Evolutionary conservation across 2,888 invertebrate species (phyloP).

Genomic region (Pseudanteris insignis): DNA sequence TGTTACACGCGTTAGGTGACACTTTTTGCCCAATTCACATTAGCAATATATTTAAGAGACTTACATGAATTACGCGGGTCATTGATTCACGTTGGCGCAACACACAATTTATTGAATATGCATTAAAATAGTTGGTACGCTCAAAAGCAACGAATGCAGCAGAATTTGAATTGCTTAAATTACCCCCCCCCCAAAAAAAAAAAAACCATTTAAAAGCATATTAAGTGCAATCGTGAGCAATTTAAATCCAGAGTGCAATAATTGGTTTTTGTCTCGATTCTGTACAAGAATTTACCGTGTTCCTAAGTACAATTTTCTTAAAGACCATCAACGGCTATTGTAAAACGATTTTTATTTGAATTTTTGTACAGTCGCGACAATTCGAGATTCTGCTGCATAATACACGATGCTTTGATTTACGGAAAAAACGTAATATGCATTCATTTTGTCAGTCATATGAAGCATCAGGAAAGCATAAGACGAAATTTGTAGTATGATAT

Average conservation of each 20-base stretch:
- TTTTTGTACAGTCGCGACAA: background rate
- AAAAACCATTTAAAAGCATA: background rate
- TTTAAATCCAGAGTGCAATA: constrained; percentile 17
- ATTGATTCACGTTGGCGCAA: constrained; percentile 15
- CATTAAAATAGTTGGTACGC: constrained; percentile 29
- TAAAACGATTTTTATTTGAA: background rate
- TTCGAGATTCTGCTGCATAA: constrained; percentile 36
- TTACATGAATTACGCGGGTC: constrained; percentile 15
- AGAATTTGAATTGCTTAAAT: constrained; percentile 31
- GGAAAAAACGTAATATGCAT: constrained; percentile 11
- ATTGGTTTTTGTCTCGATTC: constrained; percentile 2
- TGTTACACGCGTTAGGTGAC: constrained; percentile 14
- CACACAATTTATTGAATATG: constrained; percentile 26
- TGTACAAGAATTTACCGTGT: constrained; percentile 3
- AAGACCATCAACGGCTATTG: too few relatives aligned
- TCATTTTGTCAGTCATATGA: constrained; percentile 14
- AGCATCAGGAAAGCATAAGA: constrained; percentile 18
- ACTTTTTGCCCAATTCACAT: constrained; percentile 12
- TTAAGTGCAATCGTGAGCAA: constrained; percentile 18
- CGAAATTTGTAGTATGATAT: background rate
- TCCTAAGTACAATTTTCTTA: background rate
- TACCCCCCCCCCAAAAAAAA: too few relatives aligned
- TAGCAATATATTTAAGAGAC: constrained; percentile 34
- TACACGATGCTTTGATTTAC: too few relatives aligned
- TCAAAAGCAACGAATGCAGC: constrained; percentile 29